Conservation (phyloP, 1,140 invertebrate species). For the Anagrus nilaparvatae region DNA sequence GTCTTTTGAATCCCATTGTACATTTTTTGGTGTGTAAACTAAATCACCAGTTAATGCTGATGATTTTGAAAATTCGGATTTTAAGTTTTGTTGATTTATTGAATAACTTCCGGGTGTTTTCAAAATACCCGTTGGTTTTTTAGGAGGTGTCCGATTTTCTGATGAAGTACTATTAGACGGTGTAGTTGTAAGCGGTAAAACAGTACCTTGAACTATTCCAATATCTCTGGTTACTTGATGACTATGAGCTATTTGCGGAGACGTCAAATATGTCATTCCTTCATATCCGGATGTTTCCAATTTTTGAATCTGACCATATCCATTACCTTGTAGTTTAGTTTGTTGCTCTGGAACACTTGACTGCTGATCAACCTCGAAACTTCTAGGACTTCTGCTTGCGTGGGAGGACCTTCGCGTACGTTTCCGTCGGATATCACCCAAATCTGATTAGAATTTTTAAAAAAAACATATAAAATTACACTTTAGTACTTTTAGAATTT, state of each 20-base stretch:
- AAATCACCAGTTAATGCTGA: conserved; percentile 19
- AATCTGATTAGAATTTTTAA: conserved; percentile 27
- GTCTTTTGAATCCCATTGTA: conserved; percentile 31
- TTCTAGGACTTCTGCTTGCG: conserved; percentile 34
- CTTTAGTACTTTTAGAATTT: conserved; percentile 10
- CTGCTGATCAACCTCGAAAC: too few relatives aligned
- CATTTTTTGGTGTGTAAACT: conserved; percentile 29
- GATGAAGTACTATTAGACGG: too few relatives aligned
- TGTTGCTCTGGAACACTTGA: conserved; percentile 6
- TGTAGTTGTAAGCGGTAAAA: too few relatives aligned
- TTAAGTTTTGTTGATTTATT: conserved; percentile 14
- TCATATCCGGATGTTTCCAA: too few relatives aligned
- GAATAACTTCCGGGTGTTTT: conserved; percentile 25
- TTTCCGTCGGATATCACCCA: conserved; percentile 39
- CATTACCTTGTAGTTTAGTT: conserved; percentile 1
- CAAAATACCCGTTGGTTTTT: conserved; percentile 30
- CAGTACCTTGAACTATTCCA: too few relatives aligned
- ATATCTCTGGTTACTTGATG: too few relatives aligned
- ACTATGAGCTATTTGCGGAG: too few relatives aligned
- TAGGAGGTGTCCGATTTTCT: conserved; percentile 15
- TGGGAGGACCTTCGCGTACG: conserved; percentile 37
- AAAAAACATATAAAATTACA: conserved; percentile 26
- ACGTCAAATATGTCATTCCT: too few relatives aligned
- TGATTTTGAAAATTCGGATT: conserved; percentile 16
- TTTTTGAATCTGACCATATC: too few relatives aligned